phyloP scores from a whole-genome alignment of 2,797 vertebrate species.

The Mus minutoides region DNA sequence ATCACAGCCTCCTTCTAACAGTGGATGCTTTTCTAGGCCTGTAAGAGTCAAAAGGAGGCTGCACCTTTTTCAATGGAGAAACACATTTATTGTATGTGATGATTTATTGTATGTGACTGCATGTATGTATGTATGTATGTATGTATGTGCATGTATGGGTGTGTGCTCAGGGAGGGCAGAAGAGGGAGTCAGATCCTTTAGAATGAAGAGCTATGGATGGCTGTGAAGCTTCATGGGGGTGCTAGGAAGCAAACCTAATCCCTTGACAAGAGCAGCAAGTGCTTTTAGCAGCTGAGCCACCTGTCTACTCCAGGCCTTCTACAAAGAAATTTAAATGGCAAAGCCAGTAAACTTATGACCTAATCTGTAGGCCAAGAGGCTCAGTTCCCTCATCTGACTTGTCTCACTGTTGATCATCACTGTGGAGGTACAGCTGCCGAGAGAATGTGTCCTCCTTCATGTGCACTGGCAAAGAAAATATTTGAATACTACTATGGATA shows the following conservation, averaged over 20 bases:
- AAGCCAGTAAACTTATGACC: not conserved
- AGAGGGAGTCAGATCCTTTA: not conserved
- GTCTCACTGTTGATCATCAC: not conserved
- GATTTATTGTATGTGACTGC: too few species aligned
- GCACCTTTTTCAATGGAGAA: not conserved
- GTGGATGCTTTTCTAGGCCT: not conserved
- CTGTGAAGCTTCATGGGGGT: too few species aligned
- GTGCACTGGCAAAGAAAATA: not conserved
- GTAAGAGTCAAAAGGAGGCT: not conserved
- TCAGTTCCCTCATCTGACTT: not conserved
- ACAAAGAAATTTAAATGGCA: conserved; percentile 4
- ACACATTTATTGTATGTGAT: not conserved
- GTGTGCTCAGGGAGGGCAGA: not conserved
- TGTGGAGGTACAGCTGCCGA: not conserved
- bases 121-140: not conserved
- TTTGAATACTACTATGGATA: not conserved
- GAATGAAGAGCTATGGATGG: not conserved
- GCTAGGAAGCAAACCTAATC: not conserved
- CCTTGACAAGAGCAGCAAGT: not conserved
- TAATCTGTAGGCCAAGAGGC: not conserved
- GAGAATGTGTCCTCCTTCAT: not conserved
- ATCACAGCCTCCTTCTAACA: not conserved
- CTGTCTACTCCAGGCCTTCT: not conserved
- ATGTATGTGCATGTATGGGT: not conserved
- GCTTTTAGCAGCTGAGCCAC: not conserved